phyloP scores from a whole-genome alignment of 2,888 invertebrate genomes.

The Lacanobia wlatinum region DNA sequence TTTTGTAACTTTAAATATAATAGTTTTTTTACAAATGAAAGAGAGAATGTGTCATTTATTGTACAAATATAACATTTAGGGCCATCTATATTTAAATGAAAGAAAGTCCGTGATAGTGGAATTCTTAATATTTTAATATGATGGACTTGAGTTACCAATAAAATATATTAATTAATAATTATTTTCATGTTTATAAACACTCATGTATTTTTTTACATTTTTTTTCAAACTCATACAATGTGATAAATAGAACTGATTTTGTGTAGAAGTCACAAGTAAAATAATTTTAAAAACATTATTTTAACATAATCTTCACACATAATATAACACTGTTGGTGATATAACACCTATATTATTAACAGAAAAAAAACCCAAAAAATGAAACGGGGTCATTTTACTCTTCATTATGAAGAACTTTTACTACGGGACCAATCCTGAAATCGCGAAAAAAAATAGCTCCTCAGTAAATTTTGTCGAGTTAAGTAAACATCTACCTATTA shows the following conservation, averaged over 20 bases:
- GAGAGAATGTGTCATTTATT: conserved; percentile 6
- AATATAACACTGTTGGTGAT: too few species aligned
- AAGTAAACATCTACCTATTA: too few species aligned
- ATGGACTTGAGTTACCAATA: conserved; percentile 16
- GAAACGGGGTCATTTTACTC: too few species aligned
- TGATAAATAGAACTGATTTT: conserved; percentile 51
- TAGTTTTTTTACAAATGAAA: not conserved
- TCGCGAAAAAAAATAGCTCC: too few species aligned
- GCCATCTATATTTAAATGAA: not conserved
- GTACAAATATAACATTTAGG: conserved; percentile 16
- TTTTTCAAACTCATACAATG: conserved; percentile 14
- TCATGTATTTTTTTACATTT: not conserved
- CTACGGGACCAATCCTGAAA: too few species aligned
- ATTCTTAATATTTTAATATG: not conserved
- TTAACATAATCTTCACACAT: not conserved
- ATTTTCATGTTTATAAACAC: not conserved
- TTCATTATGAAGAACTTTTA: too few species aligned
- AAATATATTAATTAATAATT: not conserved
- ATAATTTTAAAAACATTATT: not conserved
- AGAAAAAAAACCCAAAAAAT: too few species aligned
- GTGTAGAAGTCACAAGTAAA: conserved; percentile 5
- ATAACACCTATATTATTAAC: too few species aligned
- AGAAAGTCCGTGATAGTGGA: not conserved
- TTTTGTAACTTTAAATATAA: not conserved
- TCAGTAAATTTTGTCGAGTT: too few species aligned